phyloP scores from a whole-genome alignment of 1,140 invertebrate species.

The Brachionus asplanchnoidis region DNA sequence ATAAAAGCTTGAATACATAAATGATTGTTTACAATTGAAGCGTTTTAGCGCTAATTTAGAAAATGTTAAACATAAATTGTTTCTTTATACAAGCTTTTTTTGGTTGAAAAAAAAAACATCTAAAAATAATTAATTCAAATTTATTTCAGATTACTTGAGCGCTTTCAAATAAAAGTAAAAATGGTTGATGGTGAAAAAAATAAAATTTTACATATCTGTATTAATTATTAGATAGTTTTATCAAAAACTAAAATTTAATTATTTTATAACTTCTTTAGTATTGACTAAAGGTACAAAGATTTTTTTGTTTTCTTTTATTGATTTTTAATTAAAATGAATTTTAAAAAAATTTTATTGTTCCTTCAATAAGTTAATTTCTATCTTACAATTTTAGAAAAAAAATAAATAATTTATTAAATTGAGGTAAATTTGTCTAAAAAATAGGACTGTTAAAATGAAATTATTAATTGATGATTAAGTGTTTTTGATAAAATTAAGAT shows the following conservation, averaged over 20 bases:
- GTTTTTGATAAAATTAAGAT: too few species aligned
- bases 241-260: not conserved
- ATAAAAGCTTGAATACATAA: not conserved
- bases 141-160: not conserved
- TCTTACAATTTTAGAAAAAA: not conserved
- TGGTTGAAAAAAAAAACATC: not conserved
- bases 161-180: too few species aligned
- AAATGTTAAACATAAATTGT: not conserved
- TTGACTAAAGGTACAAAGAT: too few species aligned
- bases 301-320: not conserved
- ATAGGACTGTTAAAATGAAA: too few species aligned
- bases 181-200: not conserved
- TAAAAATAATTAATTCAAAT: not conserved
- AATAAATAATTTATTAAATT: not conserved
- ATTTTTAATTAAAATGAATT: not conserved
- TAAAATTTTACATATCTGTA: not conserved
- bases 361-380: not conserved
- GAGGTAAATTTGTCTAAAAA: too few species aligned
- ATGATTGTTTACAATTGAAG: not conserved
- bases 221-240: not conserved
- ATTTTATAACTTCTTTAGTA: too few species aligned
- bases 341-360: not conserved
- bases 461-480: too few species aligned
- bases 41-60: not conserved
- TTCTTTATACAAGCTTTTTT: not conserved